Evolutionary conservation across 2,113 vertebrate genomes (phyloP), one percentile per base, ranked within the genome.

Genomic region (Bubalus kerabau): DNA sequence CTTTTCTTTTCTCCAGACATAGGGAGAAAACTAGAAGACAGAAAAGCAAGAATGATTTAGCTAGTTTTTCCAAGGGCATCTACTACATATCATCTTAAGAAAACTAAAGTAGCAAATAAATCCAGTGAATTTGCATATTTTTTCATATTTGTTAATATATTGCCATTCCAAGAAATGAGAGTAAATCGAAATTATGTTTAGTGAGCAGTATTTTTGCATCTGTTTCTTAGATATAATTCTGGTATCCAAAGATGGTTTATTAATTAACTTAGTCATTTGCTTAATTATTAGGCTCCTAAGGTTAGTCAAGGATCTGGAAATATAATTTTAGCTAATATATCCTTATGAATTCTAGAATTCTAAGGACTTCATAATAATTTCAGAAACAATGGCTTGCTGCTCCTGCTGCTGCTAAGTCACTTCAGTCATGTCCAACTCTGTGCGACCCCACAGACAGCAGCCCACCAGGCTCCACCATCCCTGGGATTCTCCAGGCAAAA

Each of bases 111-210:
- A 81, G 67, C 26, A 57, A 81, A 80, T 59, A 90, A 81, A 81
- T 93, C 54, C 24, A 48, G 24, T 71, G 9, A 17, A 91, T 17
- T 62, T 92, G 30, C 46, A 48, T 91, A 82, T 83, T 94, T 87
- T 92, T 94, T 81, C 46, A 26, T 54, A 81, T 82, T 94, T 94
- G 36, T 52, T 86, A 91, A 84, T 80, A 56, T 67, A 90, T 9
- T 67, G 50, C 57, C 19, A 91, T 52, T 50, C 59, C 90, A 87
- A 86, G 50, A 94, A 94, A 86, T 82, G 28, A 76, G 40, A 17
- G 7, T 28, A 96, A 87, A 87, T 71, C 10, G 40, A 91, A 96
- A 74, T 82, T 82, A 71, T 52, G 21, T 62, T 67, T 91, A 83
- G 19, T 62, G 46, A 94, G 83, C 13, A 71, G 16, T 91, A 87